phyloP scores from a whole-genome alignment of 2,113 vertebrate species.

The Phodopus roborovskii region DNA sequence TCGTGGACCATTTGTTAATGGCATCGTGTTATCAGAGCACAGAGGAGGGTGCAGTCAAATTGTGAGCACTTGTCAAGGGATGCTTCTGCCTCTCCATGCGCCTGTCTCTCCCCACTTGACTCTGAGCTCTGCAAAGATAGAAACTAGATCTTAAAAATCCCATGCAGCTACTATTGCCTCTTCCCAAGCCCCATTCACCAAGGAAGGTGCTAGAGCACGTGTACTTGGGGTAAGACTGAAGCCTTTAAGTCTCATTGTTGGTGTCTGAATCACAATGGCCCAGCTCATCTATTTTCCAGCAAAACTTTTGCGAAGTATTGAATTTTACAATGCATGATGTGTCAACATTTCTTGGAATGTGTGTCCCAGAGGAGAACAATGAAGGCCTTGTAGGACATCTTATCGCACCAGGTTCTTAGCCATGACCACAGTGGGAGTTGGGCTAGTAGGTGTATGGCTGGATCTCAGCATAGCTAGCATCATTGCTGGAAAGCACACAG shows the following conservation, averaged over 20 bases:
- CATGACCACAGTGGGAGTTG: neutral
- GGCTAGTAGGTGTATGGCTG: no score
- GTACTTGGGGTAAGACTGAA: neutral
- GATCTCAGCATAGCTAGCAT: neutral
- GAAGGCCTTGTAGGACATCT: fast-evolving
- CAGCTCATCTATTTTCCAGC: neutral
- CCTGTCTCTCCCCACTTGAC: neutral
- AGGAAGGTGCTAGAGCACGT: fast-evolving
- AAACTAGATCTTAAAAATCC: neutral
- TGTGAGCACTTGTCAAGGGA: fast-evolving
- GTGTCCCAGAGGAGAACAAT: neutral
- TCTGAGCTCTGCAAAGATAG: neutral
- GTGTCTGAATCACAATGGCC: neutral
- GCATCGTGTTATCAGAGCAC: neutral
- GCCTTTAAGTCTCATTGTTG: neutral
- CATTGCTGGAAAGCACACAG: neutral
- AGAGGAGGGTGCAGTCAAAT: neutral
- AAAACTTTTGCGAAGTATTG: neutral
- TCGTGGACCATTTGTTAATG: neutral
- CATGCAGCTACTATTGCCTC: neutral
- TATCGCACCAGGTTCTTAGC: neutral
- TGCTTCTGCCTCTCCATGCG: neutral
- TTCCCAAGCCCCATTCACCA: neutral
- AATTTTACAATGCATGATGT: neutral
- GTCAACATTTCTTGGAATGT: neutral